Percentiles rank a stretch among this genome's conserved stretches.
Evolutionary conservation across 2,888 invertebrate genomes (phyloP).

Genomic region (Eurytoma adleriae): DNA sequence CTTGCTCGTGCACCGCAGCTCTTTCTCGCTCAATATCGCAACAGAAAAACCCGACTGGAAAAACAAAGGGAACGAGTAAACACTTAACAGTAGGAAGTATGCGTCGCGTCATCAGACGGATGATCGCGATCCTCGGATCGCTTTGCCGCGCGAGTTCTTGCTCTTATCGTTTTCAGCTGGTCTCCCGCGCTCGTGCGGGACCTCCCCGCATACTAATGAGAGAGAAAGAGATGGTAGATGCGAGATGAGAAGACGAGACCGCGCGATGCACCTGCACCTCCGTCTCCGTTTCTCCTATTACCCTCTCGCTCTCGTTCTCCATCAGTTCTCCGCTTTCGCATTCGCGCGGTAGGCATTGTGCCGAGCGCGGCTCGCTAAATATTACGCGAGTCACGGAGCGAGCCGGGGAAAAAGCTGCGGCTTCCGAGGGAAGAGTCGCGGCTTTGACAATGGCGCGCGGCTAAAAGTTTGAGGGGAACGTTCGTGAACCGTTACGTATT

Average conservation of each 20-base stretch:
- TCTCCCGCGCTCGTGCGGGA: neutral
- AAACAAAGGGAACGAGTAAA: neutral
- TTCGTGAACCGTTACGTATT: slow-evolving; percentile 6
- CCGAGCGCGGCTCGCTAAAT: no score
- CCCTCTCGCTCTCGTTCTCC: slow-evolving; percentile 10
- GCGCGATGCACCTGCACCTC: slow-evolving; percentile 41
- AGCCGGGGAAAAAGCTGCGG: no score
- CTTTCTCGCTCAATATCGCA: neutral
- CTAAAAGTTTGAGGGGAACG: no score
- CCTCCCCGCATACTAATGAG: slow-evolving; percentile 50
- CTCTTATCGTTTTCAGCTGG: neutral
- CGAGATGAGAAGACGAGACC: slow-evolving; percentile 16
- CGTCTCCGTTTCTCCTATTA: slow-evolving; percentile 19
- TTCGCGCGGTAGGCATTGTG: neutral
- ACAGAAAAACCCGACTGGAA: neutral
- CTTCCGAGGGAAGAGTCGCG: no score
- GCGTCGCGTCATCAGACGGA: neutral
- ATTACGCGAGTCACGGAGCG: neutral
- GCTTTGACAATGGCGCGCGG: no score
- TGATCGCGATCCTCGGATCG: neutral
- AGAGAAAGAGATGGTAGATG: slow-evolving; percentile 21
- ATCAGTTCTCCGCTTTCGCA: neutral
- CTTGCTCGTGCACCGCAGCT: neutral
- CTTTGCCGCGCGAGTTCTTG: neutral
- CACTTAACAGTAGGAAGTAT: neutral